Percentiles rank a stretch among this genome's conserved stretches.
Conservation (phyloP, 2,113 vertebrate genomes). For the Lampris megalopsis region DNA sequence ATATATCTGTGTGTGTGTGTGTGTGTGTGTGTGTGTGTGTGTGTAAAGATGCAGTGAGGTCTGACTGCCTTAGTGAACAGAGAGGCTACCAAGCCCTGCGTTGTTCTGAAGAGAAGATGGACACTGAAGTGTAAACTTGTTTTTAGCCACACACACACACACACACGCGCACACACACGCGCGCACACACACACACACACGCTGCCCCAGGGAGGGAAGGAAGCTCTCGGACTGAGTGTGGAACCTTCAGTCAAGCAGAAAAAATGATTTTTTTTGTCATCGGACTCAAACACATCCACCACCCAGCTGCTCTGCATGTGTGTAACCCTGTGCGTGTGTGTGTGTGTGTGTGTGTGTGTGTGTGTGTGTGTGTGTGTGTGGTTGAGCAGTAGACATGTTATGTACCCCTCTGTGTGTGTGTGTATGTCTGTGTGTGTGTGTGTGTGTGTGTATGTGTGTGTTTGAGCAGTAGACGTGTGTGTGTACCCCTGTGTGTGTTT, state of each 20-base stretch:
- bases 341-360: conserved; percentile 2
- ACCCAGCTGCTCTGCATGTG: background rate
- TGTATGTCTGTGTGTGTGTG: too few species aligned
- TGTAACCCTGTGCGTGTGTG: background rate
- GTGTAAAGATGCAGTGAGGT: background rate
- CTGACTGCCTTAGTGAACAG: conserved; percentile 3
- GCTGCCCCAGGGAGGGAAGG: conserved; percentile 23
- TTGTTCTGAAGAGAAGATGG: conserved; percentile 30
- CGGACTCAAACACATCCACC: too few species aligned
- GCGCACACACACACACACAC: background rate
- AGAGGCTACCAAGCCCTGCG: conserved; percentile 26
- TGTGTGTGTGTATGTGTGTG: background rate
- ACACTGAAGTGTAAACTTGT: conserved; percentile 35
- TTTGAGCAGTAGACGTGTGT: background rate
- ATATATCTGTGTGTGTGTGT: background rate
- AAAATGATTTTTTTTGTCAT: conserved; percentile 1
- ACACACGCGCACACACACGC: background rate
- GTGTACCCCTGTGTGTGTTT: background rate
- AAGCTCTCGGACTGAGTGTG: conserved; percentile 37
- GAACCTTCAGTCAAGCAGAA: conserved; percentile 55
- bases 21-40: background rate
- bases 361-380: too few species aligned
- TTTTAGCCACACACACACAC: conserved; percentile 16
- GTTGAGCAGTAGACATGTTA: too few species aligned
- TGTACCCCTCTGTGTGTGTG: too few species aligned